A percentile compares a stretch with the other conserved stretches of the same genome.
Conservation (phyloP, 2,113 vertebrate species). For the Petrocephalus microphthalmus region DNA sequence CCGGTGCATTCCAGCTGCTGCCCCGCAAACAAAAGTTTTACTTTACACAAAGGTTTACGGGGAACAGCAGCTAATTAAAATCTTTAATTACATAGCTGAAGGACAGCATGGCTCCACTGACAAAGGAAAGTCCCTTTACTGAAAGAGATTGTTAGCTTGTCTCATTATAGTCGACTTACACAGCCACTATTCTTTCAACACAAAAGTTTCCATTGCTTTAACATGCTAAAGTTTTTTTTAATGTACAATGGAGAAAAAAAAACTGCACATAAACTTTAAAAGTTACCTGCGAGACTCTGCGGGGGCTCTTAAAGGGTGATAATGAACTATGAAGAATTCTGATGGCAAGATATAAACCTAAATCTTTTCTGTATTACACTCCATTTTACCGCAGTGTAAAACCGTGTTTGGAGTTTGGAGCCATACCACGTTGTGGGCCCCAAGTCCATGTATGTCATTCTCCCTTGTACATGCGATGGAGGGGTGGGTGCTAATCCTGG, state of each 20-base stretch:
- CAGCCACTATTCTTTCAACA: neutral
- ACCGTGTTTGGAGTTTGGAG: neutral
- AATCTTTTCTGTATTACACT: constrained; percentile 4
- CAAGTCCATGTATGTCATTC: neutral
- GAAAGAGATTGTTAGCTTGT: neutral
- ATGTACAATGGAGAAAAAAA: neutral
- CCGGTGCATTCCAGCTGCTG: neutral
- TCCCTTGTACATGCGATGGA: neutral
- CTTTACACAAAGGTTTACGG: neutral
- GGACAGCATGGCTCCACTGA: neutral
- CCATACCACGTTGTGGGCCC: neutral
- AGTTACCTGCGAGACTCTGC: neutral
- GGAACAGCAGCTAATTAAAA: neutral
- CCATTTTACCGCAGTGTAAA: neutral
- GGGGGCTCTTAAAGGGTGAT: neutral
- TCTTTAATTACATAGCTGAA: neutral
- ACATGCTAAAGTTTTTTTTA: neutral
- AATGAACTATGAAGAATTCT: neutral
- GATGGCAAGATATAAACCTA: neutral
- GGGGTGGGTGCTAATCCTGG: no score
- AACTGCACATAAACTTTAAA: neutral
- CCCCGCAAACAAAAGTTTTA: neutral
- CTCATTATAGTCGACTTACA: neutral
- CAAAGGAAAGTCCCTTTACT: neutral
- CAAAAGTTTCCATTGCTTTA: neutral